phyloP scores from a whole-genome alignment of 2,113 vertebrate species.

The Mugil cephalus region DNA sequence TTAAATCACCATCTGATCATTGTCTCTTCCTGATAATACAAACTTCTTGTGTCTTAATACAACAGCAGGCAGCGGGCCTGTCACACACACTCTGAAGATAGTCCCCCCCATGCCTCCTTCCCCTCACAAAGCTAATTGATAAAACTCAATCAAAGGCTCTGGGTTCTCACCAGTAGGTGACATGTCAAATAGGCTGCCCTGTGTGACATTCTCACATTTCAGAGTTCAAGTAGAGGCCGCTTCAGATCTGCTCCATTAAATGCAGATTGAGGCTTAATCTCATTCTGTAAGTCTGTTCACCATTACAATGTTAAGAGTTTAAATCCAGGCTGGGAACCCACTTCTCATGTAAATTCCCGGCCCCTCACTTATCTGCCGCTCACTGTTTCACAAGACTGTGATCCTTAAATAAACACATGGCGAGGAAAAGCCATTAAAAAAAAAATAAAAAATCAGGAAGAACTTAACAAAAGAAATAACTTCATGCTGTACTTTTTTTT shows the following conservation, averaged over 20 bases:
- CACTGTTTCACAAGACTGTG: constrained; percentile 64
- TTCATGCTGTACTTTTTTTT: neutral
- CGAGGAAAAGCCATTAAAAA: constrained; percentile 30
- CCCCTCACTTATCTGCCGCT: constrained; percentile 62
- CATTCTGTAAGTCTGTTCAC: constrained; percentile 82
- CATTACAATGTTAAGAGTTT: constrained; percentile 86
- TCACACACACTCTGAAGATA: constrained; percentile 36
- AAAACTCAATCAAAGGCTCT: constrained; percentile 80
- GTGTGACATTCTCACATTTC: constrained; percentile 83
- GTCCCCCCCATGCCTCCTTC: constrained; percentile 45
- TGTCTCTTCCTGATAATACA: constrained; percentile 13
- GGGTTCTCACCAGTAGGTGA: constrained; percentile 81
- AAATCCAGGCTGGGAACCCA: constrained; percentile 79
- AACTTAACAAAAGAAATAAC: neutral
- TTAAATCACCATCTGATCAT: neutral
- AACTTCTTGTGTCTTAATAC: neutral
- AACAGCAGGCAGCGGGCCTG: constrained; percentile 19
- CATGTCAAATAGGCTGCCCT: constrained; percentile 81
- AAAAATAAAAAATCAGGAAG: constrained; percentile 30
- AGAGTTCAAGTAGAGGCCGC: constrained; percentile 85
- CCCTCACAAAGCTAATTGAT: constrained; percentile 80
- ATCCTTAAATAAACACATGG: constrained; percentile 75
- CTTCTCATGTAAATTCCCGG: constrained; percentile 80
- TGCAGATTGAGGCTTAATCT: constrained; percentile 84
- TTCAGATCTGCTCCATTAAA: constrained; percentile 80